Evolutionary conservation across 1,140 invertebrate genomes (phyloP).

Genomic region (Diorhabda sublineata): DNA sequence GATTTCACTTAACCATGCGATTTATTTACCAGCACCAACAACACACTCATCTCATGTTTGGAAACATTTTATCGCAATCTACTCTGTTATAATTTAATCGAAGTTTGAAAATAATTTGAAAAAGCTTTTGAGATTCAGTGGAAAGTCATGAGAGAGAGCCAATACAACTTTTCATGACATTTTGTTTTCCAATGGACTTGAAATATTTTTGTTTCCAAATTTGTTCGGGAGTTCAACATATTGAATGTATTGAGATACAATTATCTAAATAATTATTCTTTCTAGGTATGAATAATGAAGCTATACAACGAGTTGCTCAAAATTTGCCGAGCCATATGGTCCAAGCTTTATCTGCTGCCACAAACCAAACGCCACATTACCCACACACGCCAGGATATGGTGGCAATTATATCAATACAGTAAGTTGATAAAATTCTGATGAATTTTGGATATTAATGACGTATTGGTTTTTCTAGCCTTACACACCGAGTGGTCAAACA

Average conservation of each 20-base stretch:
- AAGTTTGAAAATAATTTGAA: too few species aligned
- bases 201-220: too few species aligned
- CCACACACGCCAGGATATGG: conserved; percentile 58
- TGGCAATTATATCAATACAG: conserved; percentile 55
- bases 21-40: not conserved
- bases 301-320: conserved; percentile 69
- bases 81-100: too few species aligned
- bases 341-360: conserved; percentile 64
- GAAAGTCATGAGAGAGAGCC: too few species aligned
- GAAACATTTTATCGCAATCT: too few species aligned
- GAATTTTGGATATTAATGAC: not conserved
- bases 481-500: conserved; percentile 85
- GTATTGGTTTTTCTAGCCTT: conserved; percentile 51
- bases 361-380: conserved; percentile 65
- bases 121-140: too few species aligned
- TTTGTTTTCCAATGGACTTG: too few species aligned
- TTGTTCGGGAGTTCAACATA: too few species aligned
- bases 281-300: conserved; percentile 61
- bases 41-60: too few species aligned
- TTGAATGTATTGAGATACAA: too few species aligned
- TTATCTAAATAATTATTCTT: not conserved
- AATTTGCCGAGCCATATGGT: conserved; percentile 70
- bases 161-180: too few species aligned
- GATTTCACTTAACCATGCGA: not conserved
- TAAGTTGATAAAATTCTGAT: conserved; percentile 30